Evolutionary conservation across 2,113 vertebrate species (phyloP).

Genomic region (Brienomyrus longianalis): DNA sequence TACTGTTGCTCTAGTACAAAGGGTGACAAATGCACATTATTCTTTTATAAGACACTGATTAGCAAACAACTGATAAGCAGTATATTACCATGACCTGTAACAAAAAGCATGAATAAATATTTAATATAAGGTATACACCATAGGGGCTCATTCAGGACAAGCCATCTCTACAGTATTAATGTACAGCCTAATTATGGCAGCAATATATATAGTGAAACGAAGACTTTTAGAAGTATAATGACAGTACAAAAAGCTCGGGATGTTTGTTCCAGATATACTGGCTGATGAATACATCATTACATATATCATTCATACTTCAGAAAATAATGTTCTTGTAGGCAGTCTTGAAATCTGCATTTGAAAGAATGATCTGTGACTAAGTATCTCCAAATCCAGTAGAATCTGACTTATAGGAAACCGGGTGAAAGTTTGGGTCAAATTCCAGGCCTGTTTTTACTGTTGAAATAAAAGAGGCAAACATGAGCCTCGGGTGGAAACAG

Average conservation of each 20-base stretch:
- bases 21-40: not conserved
- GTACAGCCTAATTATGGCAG: not conserved
- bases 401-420: not conserved
- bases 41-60: not conserved
- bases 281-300: not conserved
- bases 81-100: not conserved
- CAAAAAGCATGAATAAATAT: not conserved
- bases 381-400: not conserved
- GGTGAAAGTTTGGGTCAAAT: conserved; percentile 2
- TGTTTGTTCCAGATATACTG: not conserved
- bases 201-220: not conserved
- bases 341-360: not conserved
- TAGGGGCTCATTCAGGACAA: not conserved
- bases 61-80: not conserved
- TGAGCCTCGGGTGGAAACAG: not conserved
- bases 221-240: not conserved
- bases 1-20: not conserved
- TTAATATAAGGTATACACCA: not conserved
- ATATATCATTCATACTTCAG: not conserved
- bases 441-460: not conserved
- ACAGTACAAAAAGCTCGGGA: not conserved
- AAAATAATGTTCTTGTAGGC: not conserved
- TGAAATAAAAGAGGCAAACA: not conserved
- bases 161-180: not conserved
- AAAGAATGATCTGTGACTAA: not conserved